Conservation (phyloP, 2,797 vertebrate species). For the Capromys pilorides region DNA sequence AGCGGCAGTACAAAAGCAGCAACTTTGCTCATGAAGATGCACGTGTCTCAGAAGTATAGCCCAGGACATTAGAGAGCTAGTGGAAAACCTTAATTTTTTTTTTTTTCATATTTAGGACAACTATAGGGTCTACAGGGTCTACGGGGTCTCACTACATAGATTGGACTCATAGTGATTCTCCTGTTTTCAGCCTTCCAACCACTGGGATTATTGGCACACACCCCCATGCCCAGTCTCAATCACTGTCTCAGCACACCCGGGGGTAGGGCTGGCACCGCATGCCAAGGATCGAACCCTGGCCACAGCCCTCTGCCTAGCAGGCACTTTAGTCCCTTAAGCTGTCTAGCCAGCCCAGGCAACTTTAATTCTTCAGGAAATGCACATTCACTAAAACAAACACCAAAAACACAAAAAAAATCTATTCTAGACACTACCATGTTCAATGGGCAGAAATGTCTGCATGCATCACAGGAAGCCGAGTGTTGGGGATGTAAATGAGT, state of each 20-base stretch:
- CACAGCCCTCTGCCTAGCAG: too few relatives aligned
- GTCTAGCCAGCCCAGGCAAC: not conserved
- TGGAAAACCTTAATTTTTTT: not conserved
- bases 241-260: too few relatives aligned
- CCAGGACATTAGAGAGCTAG: not conserved
- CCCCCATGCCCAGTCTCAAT: too few relatives aligned
- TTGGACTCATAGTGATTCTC: too few relatives aligned
- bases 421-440: constrained; percentile 44
- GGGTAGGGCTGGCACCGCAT: too few relatives aligned
- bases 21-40: not conserved
- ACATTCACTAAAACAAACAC: constrained; percentile 42
- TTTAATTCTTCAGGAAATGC: not conserved
- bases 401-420: not conserved
- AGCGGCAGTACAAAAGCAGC: not conserved
- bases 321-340: too few relatives aligned
- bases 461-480: not conserved
- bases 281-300: too few relatives aligned
- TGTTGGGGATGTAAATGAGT: not conserved
- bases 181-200: too few relatives aligned
- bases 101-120: too few relatives aligned
- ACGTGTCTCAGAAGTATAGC: not conserved
- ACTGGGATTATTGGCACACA: too few relatives aligned
- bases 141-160: too few relatives aligned
- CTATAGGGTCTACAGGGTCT: too few relatives aligned
- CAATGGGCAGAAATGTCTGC: constrained; percentile 33